A percentile compares a stretch with the other conserved stretches of the same genome.
These are phyloP conservation scores for Antigone vipio DNA, from an alignment of 2,113 vertebrate genomes.

Conservation along the genomic window DNA sequence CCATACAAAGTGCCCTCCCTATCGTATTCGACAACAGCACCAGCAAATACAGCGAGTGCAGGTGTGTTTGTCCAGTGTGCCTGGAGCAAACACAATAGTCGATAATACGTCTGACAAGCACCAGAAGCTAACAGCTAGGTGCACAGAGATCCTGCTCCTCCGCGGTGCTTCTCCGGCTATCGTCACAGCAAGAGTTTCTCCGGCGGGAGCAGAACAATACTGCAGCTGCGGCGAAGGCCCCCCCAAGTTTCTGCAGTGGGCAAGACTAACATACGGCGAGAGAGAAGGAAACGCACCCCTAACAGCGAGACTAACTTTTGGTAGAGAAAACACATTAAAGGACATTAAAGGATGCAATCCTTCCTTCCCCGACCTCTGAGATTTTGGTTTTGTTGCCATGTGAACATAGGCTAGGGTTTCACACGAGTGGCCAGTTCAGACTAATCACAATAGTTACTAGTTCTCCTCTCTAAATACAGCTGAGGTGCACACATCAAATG, in stretches of 20 bases:
- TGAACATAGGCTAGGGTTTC: background rate
- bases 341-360: no score
- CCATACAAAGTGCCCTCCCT: background rate
- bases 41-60: background rate
- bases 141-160: no score
- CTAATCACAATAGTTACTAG: background rate
- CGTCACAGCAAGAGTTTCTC: no score
- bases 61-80: background rate
- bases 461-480: background rate
- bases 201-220: background rate
- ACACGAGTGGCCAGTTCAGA: rapidly evolving
- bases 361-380: background rate
- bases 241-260: background rate
- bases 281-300: background rate
- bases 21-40: rapidly evolving
- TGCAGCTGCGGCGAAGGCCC: no score
- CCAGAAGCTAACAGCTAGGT: background rate
- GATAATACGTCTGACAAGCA: background rate
- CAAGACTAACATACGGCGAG: background rate
- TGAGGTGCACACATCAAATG: background rate
- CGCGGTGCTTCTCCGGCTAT: no score
- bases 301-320: background rate
- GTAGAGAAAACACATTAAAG: background rate
- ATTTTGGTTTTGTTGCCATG: rapidly evolving
- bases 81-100: background rate